Conservation (phyloP, 1,140 invertebrate species). For the Sipha flava region DNA sequence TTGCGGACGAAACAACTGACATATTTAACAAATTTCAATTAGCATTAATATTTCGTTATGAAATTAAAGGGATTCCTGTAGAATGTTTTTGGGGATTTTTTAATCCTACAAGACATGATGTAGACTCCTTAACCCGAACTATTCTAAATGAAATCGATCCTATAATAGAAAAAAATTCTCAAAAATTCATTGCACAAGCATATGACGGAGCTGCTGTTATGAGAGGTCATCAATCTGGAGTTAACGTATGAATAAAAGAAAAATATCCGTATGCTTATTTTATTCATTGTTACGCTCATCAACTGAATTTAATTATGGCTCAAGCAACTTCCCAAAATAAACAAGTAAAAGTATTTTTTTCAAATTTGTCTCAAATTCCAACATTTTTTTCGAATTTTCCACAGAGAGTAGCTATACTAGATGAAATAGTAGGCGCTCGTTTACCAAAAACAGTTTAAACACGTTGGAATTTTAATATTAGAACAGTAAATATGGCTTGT, state of each 20-base stretch:
- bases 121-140: not conserved
- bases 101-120: not conserved
- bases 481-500: conserved; percentile 5
- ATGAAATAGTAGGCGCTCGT: not conserved
- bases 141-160: not conserved
- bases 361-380: conserved; percentile 28
- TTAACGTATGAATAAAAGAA: conserved; percentile 38
- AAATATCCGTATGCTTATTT: conserved; percentile 39
- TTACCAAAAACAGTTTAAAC: not conserved
- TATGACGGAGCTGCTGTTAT: not conserved
- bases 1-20: conserved; percentile 41
- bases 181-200: not conserved
- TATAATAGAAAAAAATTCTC: conserved; percentile 26
- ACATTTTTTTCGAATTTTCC: conserved; percentile 31
- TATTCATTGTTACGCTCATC: conserved; percentile 35
- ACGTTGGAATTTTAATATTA: conserved; percentile 29
- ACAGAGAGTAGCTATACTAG: not conserved
- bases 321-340: conserved; percentile 8
- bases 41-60: conserved; percentile 3
- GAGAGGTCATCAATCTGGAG: conserved; percentile 37
- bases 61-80: not conserved
- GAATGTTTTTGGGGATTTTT: conserved; percentile 25
- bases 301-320: conserved; percentile 31
- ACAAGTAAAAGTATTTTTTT: conserved; percentile 28
- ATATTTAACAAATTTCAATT: conserved; percentile 38